phyloP scores from a whole-genome alignment of 2,797 vertebrate genomes.

The Kryptolebias ocellatus region DNA sequence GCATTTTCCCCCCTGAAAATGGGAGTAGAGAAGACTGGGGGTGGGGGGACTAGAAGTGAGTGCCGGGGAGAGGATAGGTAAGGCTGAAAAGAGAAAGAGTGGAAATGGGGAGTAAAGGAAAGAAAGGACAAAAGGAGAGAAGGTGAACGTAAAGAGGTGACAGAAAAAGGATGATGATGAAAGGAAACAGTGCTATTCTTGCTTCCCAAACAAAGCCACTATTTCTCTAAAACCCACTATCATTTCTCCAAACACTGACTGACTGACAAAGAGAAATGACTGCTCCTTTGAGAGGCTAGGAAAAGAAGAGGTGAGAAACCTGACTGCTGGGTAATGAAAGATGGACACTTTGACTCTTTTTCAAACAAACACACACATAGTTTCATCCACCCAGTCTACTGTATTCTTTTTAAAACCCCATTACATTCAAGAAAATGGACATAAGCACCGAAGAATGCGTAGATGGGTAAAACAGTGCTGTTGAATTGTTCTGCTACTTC shows the following conservation, averaged over 20 bases:
- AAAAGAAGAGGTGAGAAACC: constrained; percentile 56
- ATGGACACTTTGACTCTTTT: constrained; percentile 30
- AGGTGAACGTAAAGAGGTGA: constrained; percentile 69
- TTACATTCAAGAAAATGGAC: constrained; percentile 12
- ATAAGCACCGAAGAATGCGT: constrained; percentile 12
- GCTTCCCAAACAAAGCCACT: constrained; percentile 71
- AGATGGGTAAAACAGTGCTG: constrained; percentile 48
- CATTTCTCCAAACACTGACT: constrained; percentile 74
- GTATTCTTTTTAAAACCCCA: constrained; percentile 30
- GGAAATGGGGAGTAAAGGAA: constrained; percentile 45
- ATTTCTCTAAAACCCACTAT: constrained; percentile 70
- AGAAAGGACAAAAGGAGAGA: constrained; percentile 68
- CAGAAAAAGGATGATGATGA: constrained; percentile 74
- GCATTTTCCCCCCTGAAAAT: constrained; percentile 27
- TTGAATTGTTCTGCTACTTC: constrained; percentile 33
- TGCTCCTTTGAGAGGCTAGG: constrained; percentile 66
- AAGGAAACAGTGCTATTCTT: constrained; percentile 74
- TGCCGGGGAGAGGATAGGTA: constrained; percentile 26
- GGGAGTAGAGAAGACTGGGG: constrained; percentile 34
- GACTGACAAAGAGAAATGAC: constrained; percentile 71
- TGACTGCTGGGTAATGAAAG: constrained; percentile 73
- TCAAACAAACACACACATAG: constrained; percentile 16
- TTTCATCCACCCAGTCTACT: constrained; percentile 22
- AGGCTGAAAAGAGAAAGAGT: constrained; percentile 48
- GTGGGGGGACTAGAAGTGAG: constrained; percentile 8